These are phyloP conservation scores for Oenanthe oenanthe DNA, from an alignment of 2,113 vertebrate genomes.

Conservation along the genomic window DNA sequence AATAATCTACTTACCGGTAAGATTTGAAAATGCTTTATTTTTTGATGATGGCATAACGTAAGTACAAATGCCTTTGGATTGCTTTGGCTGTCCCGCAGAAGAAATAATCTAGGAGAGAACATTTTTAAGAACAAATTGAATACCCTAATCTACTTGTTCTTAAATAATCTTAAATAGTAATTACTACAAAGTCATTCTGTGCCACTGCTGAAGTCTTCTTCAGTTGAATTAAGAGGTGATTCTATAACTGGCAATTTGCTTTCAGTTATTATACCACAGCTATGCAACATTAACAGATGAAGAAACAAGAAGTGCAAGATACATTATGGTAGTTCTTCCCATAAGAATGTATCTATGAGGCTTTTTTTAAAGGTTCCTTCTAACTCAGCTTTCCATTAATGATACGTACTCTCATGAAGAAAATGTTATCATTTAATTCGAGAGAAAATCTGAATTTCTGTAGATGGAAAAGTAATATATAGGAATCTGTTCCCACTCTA, in stretches of 20 bases:
- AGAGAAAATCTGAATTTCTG: background rate
- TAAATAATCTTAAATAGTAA: background rate
- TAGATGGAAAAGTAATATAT: background rate
- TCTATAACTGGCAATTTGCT: background rate
- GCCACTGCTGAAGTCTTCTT: background rate
- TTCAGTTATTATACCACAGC: background rate
- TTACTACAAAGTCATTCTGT: background rate
- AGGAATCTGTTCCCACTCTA: background rate
- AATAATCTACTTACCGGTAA: constrained; percentile 85
- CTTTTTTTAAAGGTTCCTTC: background rate
- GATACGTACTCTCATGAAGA: background rate
- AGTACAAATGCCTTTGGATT: constrained; percentile 99
- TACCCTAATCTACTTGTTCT: background rate
- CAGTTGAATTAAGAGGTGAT: background rate
- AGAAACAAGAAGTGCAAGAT: background rate
- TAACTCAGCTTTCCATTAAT: background rate
- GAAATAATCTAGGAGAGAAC: constrained; percentile 84
- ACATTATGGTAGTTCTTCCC: background rate
- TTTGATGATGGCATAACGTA: constrained; percentile 98
- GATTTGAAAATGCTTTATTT: constrained; percentile 99
- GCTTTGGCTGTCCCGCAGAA: constrained; percentile 97
- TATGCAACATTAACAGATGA: background rate
- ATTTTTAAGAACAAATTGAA: constrained; percentile 29
- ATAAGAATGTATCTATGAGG: background rate
- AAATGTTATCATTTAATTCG: background rate